Conservation (phyloP, 2,888 invertebrate genomes). For the Oligia latruncula region DNA sequence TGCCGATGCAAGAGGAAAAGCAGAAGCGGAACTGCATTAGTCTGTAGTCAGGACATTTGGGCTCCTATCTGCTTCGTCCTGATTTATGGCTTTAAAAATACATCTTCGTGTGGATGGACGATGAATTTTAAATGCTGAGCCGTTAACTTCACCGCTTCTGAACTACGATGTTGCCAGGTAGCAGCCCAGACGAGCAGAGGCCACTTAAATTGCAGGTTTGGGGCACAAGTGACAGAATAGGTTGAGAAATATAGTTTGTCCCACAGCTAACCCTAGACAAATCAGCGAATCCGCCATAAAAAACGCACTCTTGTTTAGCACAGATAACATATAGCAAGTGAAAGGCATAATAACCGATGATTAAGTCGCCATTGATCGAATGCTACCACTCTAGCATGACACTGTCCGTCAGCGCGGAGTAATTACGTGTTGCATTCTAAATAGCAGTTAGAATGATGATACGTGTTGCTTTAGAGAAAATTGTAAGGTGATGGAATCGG, state of each 20-base stretch:
- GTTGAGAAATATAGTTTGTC: not conserved
- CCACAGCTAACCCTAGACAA: not conserved
- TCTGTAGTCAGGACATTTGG: not conserved
- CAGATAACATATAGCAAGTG: constrained; percentile 58
- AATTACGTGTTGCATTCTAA: constrained; percentile 49
- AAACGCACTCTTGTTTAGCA: constrained; percentile 34
- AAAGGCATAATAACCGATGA: constrained; percentile 60
- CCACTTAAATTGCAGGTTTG: not conserved
- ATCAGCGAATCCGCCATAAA: constrained; percentile 16
- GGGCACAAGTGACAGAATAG: not conserved
- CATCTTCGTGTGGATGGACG: no score
- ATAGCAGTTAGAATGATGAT: constrained; percentile 23
- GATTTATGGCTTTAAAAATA: not conserved
- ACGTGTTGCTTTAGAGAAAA: constrained; percentile 4
- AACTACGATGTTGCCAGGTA: no score
- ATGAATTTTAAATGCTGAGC: no score
- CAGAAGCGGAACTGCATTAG: no score
- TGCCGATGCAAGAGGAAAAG: not conserved
- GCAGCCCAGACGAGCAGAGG: not conserved
- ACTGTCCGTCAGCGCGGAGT: constrained; percentile 37
- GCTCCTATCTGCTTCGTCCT: not conserved
- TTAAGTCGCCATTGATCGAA: constrained; percentile 41
- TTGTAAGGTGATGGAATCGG: constrained; percentile 3
- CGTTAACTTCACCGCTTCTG: no score
- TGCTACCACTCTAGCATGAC: constrained; percentile 51